Percentiles rank a stretch among this genome's conserved stretches.
phyloP scores from a whole-genome alignment of 2,888 invertebrate genomes.

The Troides oblongomaculatus region DNA sequence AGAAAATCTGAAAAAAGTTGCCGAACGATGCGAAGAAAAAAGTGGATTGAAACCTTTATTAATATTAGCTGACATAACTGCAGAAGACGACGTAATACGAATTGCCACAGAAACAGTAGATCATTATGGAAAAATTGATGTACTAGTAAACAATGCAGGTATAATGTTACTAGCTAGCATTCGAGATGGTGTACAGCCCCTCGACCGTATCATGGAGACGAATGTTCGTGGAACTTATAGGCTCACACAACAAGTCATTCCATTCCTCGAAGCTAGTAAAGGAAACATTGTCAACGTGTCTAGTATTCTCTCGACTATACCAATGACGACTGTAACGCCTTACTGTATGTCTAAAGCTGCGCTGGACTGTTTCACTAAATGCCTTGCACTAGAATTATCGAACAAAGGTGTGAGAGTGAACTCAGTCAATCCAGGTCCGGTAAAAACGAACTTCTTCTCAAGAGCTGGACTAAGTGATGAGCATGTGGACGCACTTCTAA shows the following conservation, averaged over 20 bases:
- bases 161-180: slow-evolving; percentile 44
- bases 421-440: slow-evolving; percentile 61
- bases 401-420: slow-evolving; percentile 61
- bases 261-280: slow-evolving; percentile 51
- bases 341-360: slow-evolving; percentile 69
- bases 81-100: slow-evolving; percentile 49
- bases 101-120: slow-evolving; percentile 53
- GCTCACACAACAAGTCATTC: slow-evolving; percentile 51
- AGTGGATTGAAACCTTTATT: slow-evolving; percentile 49
- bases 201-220: slow-evolving; percentile 55
- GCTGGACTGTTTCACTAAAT: slow-evolving; percentile 63
- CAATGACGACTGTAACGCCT: slow-evolving; percentile 49
- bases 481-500: slow-evolving; percentile 46
- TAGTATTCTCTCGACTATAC: slow-evolving; percentile 52
- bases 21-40: slow-evolving; percentile 49
- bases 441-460: slow-evolving; percentile 56
- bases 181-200: slow-evolving; percentile 45
- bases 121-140: slow-evolving; percentile 51
- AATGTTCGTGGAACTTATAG: slow-evolving; percentile 60
- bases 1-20: slow-evolving; percentile 51
- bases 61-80: slow-evolving; percentile 57
- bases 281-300: slow-evolving; percentile 64
- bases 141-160: slow-evolving; percentile 65
- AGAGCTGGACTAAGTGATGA: slow-evolving; percentile 51
- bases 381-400: slow-evolving; percentile 56